These are phyloP conservation scores for Oophaga pumilio DNA, from an alignment of 2,113 vertebrate genomes.

Conservation along the genomic window DNA sequence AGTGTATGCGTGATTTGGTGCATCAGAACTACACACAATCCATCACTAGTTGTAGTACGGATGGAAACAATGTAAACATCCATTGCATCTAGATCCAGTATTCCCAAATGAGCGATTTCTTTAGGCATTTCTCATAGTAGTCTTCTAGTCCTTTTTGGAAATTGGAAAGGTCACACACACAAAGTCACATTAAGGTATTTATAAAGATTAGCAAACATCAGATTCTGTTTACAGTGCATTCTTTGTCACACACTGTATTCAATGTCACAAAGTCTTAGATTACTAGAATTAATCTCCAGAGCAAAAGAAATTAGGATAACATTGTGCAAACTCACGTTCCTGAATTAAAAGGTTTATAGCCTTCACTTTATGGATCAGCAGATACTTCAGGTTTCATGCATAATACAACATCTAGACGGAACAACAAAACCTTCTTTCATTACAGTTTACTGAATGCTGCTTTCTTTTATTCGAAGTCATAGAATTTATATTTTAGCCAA, in stretches of 20 bases:
- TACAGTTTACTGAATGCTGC: constrained; percentile 11
- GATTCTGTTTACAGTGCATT: constrained; percentile 68
- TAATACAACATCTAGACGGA: constrained; percentile 56
- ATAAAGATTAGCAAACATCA: constrained; percentile 71
- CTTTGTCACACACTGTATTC: constrained; percentile 69
- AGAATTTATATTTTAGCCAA: constrained; percentile 10
- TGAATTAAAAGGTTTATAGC: constrained; percentile 74
- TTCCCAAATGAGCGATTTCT: constrained; percentile 10
- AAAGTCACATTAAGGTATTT: constrained; percentile 71
- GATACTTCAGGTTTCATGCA: constrained; percentile 69
- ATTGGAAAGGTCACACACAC: constrained; percentile 70
- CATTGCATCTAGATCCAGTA: neutral
- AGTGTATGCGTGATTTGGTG: neutral
- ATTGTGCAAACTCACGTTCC: constrained; percentile 75
- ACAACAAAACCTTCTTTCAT: constrained; percentile 60
- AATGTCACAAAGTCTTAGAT: constrained; percentile 68
- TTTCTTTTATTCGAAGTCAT: constrained; percentile 8
- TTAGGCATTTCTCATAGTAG: constrained; percentile 24
- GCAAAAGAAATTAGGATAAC: constrained; percentile 69
- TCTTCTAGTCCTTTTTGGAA: constrained; percentile 59
- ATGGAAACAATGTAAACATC: neutral
- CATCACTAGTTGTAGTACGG: neutral
- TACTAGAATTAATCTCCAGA: constrained; percentile 71
- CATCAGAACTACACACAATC: constrained; percentile 1
- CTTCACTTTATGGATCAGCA: constrained; percentile 74